Evolutionary conservation across 2,797 vertebrate genomes (phyloP).

Genomic region (Acanthis flammea): DNA sequence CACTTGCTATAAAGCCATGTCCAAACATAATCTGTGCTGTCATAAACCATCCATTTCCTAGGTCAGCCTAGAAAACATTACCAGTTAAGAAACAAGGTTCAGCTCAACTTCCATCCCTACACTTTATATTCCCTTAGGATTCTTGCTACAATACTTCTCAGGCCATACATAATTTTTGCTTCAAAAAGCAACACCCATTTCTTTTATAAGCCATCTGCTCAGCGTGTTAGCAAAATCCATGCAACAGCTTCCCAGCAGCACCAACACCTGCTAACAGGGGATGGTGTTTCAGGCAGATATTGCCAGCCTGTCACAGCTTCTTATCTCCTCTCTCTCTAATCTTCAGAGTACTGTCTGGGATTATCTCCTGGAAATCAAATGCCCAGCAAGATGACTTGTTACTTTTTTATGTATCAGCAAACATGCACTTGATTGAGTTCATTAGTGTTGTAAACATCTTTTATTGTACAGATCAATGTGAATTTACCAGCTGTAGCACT

Average conservation of each 20-base stretch:
- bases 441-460: constrained; percentile 19
- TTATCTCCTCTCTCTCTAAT: constrained; percentile 33
- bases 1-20: background rate
- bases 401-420: background rate
- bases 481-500: background rate
- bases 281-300: constrained; percentile 16
- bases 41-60: background rate
- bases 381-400: background rate
- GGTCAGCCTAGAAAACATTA: background rate
- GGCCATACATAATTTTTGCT: background rate
- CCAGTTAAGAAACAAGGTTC: background rate
- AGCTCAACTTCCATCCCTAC: background rate
- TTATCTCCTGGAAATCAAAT: constrained; percentile 53
- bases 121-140: background rate
- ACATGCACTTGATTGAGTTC: background rate
- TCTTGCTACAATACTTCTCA: background rate
- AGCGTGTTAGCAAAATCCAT: background rate
- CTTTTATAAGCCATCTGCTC: constrained; percentile 24
- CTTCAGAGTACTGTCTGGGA: constrained; percentile 17
- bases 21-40: background rate
- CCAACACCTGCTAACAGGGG: constrained; percentile 30
- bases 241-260: constrained; percentile 5
- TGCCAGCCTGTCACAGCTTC: constrained; percentile 29
- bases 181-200: background rate
- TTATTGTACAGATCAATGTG: background rate